phyloP scores from a whole-genome alignment of 1,140 invertebrate species.

The Mactra quadrangularis region DNA sequence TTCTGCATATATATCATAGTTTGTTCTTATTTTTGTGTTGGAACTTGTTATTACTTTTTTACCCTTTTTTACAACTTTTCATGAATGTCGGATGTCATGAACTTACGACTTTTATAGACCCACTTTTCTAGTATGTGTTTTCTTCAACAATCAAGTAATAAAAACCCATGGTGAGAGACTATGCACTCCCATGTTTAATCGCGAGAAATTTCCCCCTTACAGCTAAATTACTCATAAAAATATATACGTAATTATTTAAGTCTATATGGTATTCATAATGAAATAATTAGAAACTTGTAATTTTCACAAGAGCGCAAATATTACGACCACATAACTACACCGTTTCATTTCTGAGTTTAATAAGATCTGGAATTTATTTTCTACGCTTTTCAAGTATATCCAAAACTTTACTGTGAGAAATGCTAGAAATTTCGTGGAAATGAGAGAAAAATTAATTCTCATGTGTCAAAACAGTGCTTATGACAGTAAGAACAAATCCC shows the following conservation, averaged over 20 bases:
- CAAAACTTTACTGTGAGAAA: conserved; percentile 51
- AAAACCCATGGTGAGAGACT: neutral
- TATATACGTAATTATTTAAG: conserved; percentile 19
- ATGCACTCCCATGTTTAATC: conserved; percentile 13
- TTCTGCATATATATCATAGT: too few species aligned
- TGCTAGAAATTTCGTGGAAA: conserved; percentile 40
- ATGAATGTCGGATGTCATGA: too few species aligned
- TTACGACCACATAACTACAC: conserved; percentile 35
- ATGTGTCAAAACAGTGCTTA: conserved; percentile 59
- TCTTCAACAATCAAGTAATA: conserved; percentile 1
- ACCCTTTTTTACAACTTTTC: too few species aligned
- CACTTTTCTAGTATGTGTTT: too few species aligned
- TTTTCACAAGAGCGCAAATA: conserved; percentile 38
- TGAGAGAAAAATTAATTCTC: conserved; percentile 56
- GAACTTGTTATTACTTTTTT: too few species aligned
- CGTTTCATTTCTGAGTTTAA: conserved; percentile 44
- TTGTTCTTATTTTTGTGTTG: too few species aligned
- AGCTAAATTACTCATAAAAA: conserved; percentile 41
- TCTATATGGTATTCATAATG: neutral
- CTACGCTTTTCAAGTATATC: conserved; percentile 22
- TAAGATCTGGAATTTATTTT: conserved; percentile 53
- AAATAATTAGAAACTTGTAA: conserved; percentile 19
- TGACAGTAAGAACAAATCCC: conserved; percentile 26
- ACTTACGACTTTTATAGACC: too few species aligned
- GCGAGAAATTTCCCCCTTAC: neutral